Base-by-base conservation (phyloP, 2,888 invertebrate genomes). In the Macropis europaea region DNA sequence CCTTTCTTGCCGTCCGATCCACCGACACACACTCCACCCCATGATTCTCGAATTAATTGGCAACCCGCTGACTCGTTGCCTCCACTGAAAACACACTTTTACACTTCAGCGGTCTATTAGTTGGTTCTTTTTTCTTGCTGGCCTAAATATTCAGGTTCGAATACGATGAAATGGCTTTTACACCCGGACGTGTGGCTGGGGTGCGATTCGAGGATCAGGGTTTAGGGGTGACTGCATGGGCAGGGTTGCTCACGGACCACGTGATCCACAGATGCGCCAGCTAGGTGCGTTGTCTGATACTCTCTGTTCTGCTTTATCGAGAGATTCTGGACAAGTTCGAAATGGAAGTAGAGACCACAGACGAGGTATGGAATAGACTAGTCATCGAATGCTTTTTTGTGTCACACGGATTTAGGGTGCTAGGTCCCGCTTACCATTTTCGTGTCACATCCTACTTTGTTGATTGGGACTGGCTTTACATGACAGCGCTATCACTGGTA, bases 1-100 rank as follows among this genome's bases (percentile, higher is more conserved):
- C 71, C 84, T 80, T 79, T 73, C 78, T 82, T 82, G 73, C 74
- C 81, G 56, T 67, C 76, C 57, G 59, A 59, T 57, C 50, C 59
- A 19, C 28, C 40, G 52, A 34, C 52, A 47, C 40, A 53, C 43
- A 50, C 56, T 45, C 57, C 59, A 32, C 17, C 45, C 56, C 72
- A 71, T 71, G 28, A n/a, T 57, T 17, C n/a, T 4, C 0, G 9
- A 38, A 43, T 26, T 40, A 60, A 47, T 54, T 13, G 45, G 6
- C 30, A 32, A 61, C 11, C 22, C 30, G 2, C 32, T 17, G 2
- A n/a, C 36, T 7, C 9, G 7, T 38, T n/a, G 3, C 4, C 19
- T 11, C 5, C 15, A 1, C n/a, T 17, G 22, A 13, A 0, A 11
- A 2, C 15, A 1, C 2, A 5, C 2, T 7, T 22, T 2, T 30